Conservation (phyloP, 2,888 invertebrate species). For the Thysanoteuthis rhombus region DNA sequence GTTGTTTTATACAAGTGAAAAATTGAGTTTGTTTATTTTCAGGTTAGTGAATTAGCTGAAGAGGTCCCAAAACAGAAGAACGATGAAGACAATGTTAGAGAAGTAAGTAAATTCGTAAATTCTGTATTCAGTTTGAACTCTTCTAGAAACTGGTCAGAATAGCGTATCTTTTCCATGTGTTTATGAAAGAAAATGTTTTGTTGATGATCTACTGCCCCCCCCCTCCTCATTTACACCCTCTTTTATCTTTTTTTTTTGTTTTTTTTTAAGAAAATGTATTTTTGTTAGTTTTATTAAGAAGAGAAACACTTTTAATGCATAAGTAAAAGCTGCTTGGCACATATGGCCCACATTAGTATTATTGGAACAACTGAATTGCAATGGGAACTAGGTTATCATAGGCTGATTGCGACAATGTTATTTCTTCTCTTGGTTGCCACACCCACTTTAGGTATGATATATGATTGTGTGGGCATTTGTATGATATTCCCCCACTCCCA, state of each 20-base stretch:
- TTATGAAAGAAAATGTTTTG: not conserved
- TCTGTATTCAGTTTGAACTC: not conserved
- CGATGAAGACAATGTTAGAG: slow-evolving; percentile 44
- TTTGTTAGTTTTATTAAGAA: not conserved
- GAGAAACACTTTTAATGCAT: not conserved
- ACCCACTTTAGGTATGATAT: no score
- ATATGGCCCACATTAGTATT: not conserved
- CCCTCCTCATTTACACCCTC: no score
- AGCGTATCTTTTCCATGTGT: not conserved
- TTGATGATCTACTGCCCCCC: not conserved
- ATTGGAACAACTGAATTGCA: not conserved
- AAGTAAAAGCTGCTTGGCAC: not conserved
- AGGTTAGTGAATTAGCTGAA: not conserved
- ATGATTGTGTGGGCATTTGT: no score
- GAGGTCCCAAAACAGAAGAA: slow-evolving; percentile 40
- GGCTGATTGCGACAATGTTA: not conserved
- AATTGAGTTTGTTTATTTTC: not conserved
- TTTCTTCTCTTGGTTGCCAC: no score
- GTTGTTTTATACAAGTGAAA: not conserved
- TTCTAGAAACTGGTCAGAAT: no score
- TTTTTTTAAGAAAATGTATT: not conserved
- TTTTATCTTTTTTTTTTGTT: not conserved
- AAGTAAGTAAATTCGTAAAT: slow-evolving; percentile 39
- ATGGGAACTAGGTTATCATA: not conserved
- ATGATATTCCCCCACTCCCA: no score